Conservation (phyloP, 53 echinoderm and acorn worm species). For the Astropecten irregularis region DNA sequence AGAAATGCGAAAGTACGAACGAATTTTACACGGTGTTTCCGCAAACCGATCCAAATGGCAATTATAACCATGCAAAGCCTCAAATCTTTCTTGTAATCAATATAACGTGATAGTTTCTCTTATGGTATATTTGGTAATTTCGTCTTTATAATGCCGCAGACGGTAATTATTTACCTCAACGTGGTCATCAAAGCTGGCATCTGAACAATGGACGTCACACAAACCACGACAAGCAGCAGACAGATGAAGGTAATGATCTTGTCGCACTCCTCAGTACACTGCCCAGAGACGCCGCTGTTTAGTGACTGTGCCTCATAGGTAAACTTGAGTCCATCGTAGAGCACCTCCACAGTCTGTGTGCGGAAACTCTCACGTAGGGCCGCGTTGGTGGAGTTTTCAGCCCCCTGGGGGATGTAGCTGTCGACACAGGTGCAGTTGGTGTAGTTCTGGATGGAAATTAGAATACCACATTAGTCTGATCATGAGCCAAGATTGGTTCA, state of each 20-base stretch:
- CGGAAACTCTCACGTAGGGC: background rate
- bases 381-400: background rate
- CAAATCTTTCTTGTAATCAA: too few species aligned
- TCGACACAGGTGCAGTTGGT: constrained; percentile 61
- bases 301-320: background rate
- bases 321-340: background rate
- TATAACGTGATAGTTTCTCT: too few species aligned
- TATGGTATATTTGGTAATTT: too few species aligned
- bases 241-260: constrained; percentile 15
- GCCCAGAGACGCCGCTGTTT: constrained; percentile 24
- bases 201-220: constrained; percentile 49
- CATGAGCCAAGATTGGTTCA: too few species aligned
- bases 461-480: background rate
- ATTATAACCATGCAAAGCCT: too few species aligned
- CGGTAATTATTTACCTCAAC: constrained; percentile 47
- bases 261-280: constrained; percentile 11
- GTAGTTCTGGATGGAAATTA: constrained; percentile 60
- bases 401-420: background rate
- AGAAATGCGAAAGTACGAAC: too few species aligned
- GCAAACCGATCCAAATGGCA: too few species aligned
- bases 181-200: constrained; percentile 50
- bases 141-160: too few species aligned
- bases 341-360: background rate
- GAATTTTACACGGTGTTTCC: too few species aligned
- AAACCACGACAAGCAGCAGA: constrained; percentile 39